A percentile compares a stretch with the other conserved stretches of the same genome.
These are phyloP conservation scores for Rhopalosiphum padi DNA, from an alignment of 1,140 invertebrate species.

Conservation along the genomic window DNA sequence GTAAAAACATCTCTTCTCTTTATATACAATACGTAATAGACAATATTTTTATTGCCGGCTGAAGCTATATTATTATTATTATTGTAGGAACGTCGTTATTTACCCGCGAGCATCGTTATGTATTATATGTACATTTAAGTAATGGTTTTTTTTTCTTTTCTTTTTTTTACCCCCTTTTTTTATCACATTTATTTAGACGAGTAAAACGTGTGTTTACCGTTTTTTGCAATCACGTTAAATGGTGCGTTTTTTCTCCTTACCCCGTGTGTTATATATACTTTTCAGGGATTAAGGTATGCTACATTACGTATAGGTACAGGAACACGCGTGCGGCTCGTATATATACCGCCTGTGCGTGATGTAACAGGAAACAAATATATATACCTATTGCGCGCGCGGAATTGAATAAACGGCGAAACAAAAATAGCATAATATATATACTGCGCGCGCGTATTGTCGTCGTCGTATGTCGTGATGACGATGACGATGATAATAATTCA, in stretches of 20 bases:
- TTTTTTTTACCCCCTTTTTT: background rate
- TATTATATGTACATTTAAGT: background rate
- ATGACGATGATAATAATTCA: background rate
- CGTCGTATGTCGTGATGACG: background rate
- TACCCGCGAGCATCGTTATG: background rate
- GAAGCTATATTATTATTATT: background rate
- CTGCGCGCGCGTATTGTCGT: background rate
- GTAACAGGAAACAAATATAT: background rate
- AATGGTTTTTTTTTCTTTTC: background rate
- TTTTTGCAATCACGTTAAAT: conserved; percentile 16
- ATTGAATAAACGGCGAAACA: background rate
- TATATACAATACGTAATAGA: background rate
- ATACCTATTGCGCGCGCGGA: background rate
- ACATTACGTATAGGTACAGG: background rate
- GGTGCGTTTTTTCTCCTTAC: background rate
- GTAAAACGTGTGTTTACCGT: conserved; percentile 5
- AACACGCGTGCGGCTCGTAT: no score
- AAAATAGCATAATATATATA: background rate
- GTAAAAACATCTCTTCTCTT: background rate
- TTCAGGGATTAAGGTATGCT: background rate
- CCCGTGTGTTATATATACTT: background rate
- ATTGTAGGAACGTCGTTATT: conserved; percentile 8
- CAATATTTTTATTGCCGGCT: background rate
- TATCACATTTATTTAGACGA: background rate
- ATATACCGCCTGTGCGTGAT: background rate